Evolutionary conservation across 2,113 vertebrate genomes (phyloP).

Genomic region (Tupaia tana): DNA sequence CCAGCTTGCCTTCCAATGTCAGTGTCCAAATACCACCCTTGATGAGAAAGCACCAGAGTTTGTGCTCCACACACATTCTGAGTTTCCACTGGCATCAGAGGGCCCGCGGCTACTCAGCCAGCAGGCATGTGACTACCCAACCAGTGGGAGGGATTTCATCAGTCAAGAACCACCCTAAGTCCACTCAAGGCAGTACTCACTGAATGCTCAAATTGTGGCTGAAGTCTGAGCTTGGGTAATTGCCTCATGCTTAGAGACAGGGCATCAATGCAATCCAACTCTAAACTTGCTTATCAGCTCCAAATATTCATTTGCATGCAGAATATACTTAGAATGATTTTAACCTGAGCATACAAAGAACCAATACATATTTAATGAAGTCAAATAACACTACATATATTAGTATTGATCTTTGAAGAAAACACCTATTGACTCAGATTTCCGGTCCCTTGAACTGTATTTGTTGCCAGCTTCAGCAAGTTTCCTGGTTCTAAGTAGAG

Average conservation of each 20-base stretch:
- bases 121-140: not conserved
- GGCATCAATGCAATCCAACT: not conserved
- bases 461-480: not conserved
- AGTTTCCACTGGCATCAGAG: not conserved
- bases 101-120: no score
- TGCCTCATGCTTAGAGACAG: not conserved
- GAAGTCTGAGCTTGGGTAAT: not conserved
- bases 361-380: constrained; percentile 76
- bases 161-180: not conserved
- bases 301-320: constrained; percentile 60
- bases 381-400: constrained; percentile 60
- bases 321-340: constrained; percentile 59
- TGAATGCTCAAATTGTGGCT: not conserved
- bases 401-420: constrained; percentile 66
- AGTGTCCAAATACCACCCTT: not conserved
- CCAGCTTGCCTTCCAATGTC: not conserved
- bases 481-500: constrained; percentile 29
- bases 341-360: constrained; percentile 56
- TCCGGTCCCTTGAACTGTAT: not conserved
- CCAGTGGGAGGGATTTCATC: not conserved
- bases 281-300: constrained; percentile 19
- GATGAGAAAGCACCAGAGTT: not conserved
- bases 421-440: constrained; percentile 67
- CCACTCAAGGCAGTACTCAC: not conserved
- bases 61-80: not conserved